Percentiles rank a stretch among this genome's conserved stretches.
These are phyloP conservation scores for Micrastur ruficollis DNA, from an alignment of 2,797 vertebrate genomes.

Conservation along the genomic window DNA sequence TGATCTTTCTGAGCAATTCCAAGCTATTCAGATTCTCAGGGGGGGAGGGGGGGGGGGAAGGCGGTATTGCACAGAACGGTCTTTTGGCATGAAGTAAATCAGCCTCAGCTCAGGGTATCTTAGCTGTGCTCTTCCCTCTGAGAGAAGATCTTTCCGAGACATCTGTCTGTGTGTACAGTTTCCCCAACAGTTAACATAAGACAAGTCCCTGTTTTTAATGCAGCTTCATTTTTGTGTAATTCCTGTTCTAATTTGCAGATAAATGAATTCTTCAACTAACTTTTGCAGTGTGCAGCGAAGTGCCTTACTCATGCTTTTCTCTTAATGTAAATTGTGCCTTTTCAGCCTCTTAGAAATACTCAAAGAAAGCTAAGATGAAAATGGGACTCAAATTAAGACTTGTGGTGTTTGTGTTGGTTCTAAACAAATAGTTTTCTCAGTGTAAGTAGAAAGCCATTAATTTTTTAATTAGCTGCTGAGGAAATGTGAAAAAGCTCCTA, in stretches of 20 bases:
- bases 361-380: background rate
- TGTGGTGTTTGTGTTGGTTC: background rate
- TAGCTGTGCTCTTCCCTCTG: background rate
- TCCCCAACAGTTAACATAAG: background rate
- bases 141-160: background rate
- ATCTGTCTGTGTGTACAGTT: background rate
- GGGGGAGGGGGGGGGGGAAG: too few species aligned
- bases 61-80: background rate
- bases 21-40: background rate
- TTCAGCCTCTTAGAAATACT: background rate
- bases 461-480: background rate
- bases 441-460: background rate
- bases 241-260: background rate
- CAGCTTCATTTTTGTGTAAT: background rate
- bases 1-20: background rate
- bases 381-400: background rate
- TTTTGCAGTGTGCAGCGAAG: background rate
- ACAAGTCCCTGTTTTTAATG: background rate
- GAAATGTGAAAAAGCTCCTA: background rate
- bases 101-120: background rate
- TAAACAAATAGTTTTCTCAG: background rate
- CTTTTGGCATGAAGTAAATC: background rate
- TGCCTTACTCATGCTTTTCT: background rate
- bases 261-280: background rate
- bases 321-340: background rate